Conservation (phyloP, 2,888 invertebrate species). For the Punctoribates punctum region DNA sequence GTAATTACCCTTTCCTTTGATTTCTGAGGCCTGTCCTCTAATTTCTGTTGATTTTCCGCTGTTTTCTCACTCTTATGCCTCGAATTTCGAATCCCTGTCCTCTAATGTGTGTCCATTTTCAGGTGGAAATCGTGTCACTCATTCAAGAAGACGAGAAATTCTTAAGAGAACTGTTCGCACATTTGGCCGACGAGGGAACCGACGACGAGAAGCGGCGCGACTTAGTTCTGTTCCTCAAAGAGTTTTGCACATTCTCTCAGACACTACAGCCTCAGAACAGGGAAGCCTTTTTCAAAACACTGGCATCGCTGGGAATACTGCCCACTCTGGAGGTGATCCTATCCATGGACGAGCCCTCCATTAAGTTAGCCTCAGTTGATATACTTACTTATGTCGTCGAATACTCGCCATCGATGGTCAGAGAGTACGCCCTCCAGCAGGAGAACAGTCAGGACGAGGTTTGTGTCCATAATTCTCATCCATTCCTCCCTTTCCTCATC, state of each 20-base stretch:
- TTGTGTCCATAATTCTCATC: conserved; percentile 52
- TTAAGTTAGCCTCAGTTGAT: conserved; percentile 95
- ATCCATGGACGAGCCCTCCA: conserved; percentile 75
- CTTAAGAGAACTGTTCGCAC: conserved; percentile 86
- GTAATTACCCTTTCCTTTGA: background rate
- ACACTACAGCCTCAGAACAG: conserved; percentile 95
- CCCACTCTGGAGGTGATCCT: conserved; percentile 85
- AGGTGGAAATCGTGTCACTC: conserved; percentile 49
- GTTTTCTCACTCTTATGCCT: no score
- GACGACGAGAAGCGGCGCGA: conserved; percentile 81
- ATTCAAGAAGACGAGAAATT: conserved; percentile 85
- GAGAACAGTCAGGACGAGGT: conserved; percentile 83
- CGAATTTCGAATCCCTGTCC: no score
- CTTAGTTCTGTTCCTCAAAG: conserved; percentile 93
- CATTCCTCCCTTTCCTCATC: no score
- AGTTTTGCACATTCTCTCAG: conserved; percentile 98
- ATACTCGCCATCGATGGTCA: conserved; percentile 92
- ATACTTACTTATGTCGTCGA: conserved; percentile 97
- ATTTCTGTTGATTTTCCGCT: conserved; percentile 27
- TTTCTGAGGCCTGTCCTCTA: background rate
- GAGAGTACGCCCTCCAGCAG: conserved; percentile 94
- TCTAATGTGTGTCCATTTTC: background rate
- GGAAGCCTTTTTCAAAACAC: conserved; percentile 91
- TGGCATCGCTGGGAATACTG: conserved; percentile 80
- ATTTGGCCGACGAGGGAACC: conserved; percentile 83